Base-by-base conservation (phyloP, 1,140 invertebrate species). In the Polyergus mexicanus region DNA sequence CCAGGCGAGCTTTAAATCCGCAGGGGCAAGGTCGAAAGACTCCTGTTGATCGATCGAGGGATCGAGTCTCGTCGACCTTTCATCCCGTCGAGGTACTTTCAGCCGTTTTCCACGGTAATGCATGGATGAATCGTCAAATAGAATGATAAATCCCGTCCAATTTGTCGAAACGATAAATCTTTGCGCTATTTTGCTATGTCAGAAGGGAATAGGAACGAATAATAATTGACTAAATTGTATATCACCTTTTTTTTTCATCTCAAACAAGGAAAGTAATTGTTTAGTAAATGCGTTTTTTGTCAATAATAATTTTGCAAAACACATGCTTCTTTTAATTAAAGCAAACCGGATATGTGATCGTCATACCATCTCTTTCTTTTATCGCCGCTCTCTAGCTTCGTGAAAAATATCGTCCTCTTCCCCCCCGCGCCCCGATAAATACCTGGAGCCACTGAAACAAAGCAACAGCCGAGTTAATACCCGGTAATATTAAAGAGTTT, bases 31-130 rank as follows among this genome's bases (percentile, higher is more conserved):
- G 86, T 84, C 80, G 69, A 86, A 71, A 87, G 89, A 90, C 88
- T 85, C 86, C 76, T 35, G 72, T 87, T 90, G 90, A 91, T 91
- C 89, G 85, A 91, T 91, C 87, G 85, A 44, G 62, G 85, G 89
- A 90, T 88, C 84, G 38, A 58, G 81, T 60, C 60, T 44, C 77
- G 77, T 90, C 63, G 75, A 87, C 72, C 77, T 86, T 28, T 66
- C 44, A 35, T 68, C 8, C 47, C 63, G 35, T 68, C 19, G 51
- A 28, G 38, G n/a, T 19, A 41, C 5, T 77, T 68, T 80, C 32
- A 16, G 51, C 32, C 38, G 54, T 32, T 74, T 81, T 60, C 22
- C 28, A 38, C 75, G 28, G 19, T 85, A 62, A 66, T 54, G 25
- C 41, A 35, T 68, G 5, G 13, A 38, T 44, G 32, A 54, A 47